phyloP scores from a whole-genome alignment of 1,140 invertebrate species.

The Listronotus bonariensis region DNA sequence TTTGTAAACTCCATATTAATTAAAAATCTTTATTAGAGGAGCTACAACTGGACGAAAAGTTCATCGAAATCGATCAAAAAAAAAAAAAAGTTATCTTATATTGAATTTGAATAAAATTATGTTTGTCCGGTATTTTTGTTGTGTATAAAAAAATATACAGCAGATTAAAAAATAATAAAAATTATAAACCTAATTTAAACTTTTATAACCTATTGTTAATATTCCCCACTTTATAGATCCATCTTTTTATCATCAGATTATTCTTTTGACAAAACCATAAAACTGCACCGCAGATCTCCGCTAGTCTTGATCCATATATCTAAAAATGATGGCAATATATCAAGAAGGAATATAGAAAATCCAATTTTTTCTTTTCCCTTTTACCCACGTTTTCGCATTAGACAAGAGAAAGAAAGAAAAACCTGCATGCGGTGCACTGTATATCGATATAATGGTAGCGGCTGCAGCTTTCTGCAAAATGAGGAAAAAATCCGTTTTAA shows the following conservation, averaged over 20 bases:
- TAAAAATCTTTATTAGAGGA: no score
- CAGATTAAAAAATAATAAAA: no score
- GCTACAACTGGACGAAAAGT: no score
- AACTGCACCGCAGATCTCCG: background rate
- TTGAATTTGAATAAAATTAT: no score
- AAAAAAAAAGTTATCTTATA: no score
- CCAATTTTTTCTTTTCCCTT: conserved; percentile 13
- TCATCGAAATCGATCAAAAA: no score
- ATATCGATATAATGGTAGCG: conserved; percentile 22
- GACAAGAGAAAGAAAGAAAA: conserved; percentile 4
- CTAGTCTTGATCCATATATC: conserved; percentile 12
- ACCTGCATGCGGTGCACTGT: conserved; percentile 13
- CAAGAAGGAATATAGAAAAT: conserved; percentile 16
- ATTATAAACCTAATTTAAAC: no score
- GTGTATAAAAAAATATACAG: no score
- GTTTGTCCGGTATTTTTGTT: no score
- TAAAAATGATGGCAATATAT: conserved; percentile 16
- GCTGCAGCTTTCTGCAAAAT: conserved; percentile 12
- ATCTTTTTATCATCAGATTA: conserved; percentile 1
- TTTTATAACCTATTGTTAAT: background rate
- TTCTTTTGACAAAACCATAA: conserved; percentile 1
- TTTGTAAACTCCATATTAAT: no score
- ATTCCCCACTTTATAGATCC: background rate
- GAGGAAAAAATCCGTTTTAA: conserved; percentile 8
- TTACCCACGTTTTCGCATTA: conserved; percentile 8